A percentile compares a stretch with the other conserved stretches of the same genome.
These are phyloP conservation scores for Nymphalis urticae DNA, from an alignment of 2,888 invertebrate genomes.

Conservation along the genomic window DNA sequence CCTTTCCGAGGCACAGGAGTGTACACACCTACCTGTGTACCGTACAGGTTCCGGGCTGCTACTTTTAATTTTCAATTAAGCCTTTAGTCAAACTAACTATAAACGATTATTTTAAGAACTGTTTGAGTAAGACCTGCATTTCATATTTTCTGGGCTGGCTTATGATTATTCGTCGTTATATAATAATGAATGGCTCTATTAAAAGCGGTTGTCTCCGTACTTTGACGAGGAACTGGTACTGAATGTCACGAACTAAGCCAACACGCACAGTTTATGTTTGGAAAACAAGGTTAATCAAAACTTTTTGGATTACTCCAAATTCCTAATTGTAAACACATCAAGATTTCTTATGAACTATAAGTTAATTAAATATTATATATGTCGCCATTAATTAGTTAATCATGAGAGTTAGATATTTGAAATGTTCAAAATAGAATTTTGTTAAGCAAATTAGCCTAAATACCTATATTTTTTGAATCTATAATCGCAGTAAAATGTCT, in stretches of 20 bases:
- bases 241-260: conserved; percentile 26
- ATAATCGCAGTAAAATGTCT: conserved; percentile 8
- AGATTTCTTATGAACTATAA: too few relatives aligned
- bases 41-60: too few relatives aligned
- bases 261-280: conserved; percentile 24
- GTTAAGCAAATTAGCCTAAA: too few relatives aligned
- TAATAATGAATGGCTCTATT: conserved; percentile 26
- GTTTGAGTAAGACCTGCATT: neutral
- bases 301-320: conserved; percentile 11
- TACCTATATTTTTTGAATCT: neutral
- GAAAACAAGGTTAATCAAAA: conserved; percentile 16
- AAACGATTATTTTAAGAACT: too few relatives aligned
- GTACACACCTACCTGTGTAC: too few relatives aligned
- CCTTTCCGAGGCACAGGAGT: too few relatives aligned
- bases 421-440: neutral
- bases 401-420: neutral
- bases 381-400: neutral
- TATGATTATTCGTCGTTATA: conserved; percentile 12
- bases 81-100: too few relatives aligned
- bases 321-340: too few relatives aligned
- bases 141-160: neutral
- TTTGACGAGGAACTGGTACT: conserved; percentile 32
- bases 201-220: conserved; percentile 22
- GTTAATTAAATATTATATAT: too few relatives aligned
- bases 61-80: too few relatives aligned